Percentiles rank a stretch among this genome's conserved stretches.
phyloP scores from a whole-genome alignment of 2,113 vertebrate species.

The Mohoua ochrocephala region DNA sequence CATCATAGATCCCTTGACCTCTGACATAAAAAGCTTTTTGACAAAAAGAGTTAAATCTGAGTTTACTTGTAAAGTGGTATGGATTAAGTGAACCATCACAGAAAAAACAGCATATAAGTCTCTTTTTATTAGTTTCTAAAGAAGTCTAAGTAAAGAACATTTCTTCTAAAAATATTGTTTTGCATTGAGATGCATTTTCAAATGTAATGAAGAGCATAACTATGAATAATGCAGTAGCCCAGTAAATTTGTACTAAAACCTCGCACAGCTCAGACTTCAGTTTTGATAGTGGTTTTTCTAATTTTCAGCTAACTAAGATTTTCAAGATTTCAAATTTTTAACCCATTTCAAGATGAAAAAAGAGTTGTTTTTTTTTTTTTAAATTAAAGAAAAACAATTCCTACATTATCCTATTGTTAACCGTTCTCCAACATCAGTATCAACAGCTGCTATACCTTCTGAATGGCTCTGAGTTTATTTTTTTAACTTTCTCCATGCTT shows the following conservation, averaged over 20 bases:
- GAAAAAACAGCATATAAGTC: not conserved
- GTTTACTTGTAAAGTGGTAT: slow-evolving; percentile 29
- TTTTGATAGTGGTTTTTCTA: not conserved
- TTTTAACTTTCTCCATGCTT: not conserved
- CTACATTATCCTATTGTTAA: not conserved
- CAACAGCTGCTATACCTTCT: not conserved
- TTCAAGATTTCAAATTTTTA: not conserved
- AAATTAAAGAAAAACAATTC: not conserved
- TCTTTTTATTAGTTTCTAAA: slow-evolving; percentile 49
- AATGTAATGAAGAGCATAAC: not conserved
- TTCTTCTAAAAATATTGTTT: slow-evolving; percentile 26
- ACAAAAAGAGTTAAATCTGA: slow-evolving; percentile 44
- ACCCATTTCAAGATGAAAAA: not conserved
- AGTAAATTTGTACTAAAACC: not conserved
- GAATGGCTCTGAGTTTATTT: not conserved
- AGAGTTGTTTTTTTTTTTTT: not conserved
- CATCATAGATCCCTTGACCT: slow-evolving; percentile 50
- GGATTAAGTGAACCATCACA: not conserved
- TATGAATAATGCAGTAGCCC: not conserved
- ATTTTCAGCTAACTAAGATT: not conserved
- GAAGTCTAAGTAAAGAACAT: not conserved
- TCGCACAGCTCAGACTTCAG: not conserved
- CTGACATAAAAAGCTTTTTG: slow-evolving; percentile 52
- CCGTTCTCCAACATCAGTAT: not conserved
- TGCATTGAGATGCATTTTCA: slow-evolving; percentile 2